phyloP scores from a whole-genome alignment of 1,140 invertebrate species.

The Diuraphis noxia region DNA sequence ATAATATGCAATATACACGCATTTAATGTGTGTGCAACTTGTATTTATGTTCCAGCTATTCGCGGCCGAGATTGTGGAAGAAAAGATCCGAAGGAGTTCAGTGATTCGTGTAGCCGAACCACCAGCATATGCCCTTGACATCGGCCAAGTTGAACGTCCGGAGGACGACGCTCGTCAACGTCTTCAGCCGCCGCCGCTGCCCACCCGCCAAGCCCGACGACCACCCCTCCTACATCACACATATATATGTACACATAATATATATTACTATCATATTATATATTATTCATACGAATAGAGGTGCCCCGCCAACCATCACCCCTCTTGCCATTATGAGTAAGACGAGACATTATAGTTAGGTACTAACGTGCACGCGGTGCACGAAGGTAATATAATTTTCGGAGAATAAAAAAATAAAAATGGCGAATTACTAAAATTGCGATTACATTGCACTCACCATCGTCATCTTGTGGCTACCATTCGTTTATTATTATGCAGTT shows the following conservation, averaged over 20 bases:
- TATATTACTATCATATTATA: background rate
- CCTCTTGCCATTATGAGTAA: background rate
- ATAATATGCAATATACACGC: background rate
- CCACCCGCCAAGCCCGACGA: conserved; percentile 11
- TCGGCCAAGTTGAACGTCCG: conserved; percentile 50
- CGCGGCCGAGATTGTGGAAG: conserved; percentile 38
- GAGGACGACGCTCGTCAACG: conserved; percentile 50
- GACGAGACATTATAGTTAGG: background rate
- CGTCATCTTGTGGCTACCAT: background rate
- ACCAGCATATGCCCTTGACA: conserved; percentile 50
- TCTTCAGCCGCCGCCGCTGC: conserved; percentile 38
- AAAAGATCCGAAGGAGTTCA: conserved; percentile 47
- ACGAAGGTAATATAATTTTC: conserved; percentile 29
- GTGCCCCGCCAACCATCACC: background rate
- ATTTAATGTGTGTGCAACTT: conserved; percentile 12
- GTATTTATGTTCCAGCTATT: conserved; percentile 1
- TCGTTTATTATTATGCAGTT: conserved; percentile 38
- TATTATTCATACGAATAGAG: background rate
- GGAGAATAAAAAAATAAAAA: conserved; percentile 23
- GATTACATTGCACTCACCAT: background rate
- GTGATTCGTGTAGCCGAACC: conserved; percentile 45
- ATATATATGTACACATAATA: conserved; percentile 14
- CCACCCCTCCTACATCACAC: background rate
- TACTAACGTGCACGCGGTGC: background rate
- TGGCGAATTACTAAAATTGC: background rate